Conservation (phyloP, 2,797 vertebrate genomes). For the Smutsia gigantea region DNA sequence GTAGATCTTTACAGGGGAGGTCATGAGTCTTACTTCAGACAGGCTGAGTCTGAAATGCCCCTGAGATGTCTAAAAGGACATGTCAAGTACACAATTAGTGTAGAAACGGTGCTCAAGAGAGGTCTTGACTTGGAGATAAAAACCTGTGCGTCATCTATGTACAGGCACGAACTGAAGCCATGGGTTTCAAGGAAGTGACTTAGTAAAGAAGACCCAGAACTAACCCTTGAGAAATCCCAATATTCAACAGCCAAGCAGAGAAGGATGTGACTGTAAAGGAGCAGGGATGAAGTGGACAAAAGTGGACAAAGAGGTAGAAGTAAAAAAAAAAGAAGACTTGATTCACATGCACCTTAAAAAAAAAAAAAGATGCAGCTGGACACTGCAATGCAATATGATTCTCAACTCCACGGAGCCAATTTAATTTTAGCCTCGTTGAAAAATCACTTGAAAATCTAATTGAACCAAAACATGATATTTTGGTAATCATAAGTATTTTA, state of each 20-base stretch:
- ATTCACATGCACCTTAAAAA: not conserved
- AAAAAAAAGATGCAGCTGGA: not conserved
- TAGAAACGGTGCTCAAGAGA: not conserved
- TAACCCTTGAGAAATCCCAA: not conserved
- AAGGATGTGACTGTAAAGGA: not conserved
- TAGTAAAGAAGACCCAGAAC: not conserved
- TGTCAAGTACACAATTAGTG: not conserved
- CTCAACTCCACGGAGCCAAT: not conserved
- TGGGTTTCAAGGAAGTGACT: not conserved
- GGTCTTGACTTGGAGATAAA: not conserved
- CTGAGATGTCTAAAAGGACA: not conserved
- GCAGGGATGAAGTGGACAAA: not conserved
- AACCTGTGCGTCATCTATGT: not conserved
- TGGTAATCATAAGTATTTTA: not conserved
- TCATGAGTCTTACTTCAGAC: not conserved
- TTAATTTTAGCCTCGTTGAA: conserved; percentile 47
- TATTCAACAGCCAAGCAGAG: not conserved
- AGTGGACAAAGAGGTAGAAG: not conserved
- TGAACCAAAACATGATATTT: not conserved
- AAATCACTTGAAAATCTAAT: conserved; percentile 29
- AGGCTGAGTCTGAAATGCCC: not conserved
- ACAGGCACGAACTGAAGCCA: not conserved
- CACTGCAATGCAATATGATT: not conserved
- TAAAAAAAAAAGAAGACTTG: not conserved
- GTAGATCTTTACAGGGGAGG: not conserved